Evolutionary conservation across 2,113 vertebrate species (phyloP).

Genomic region (Poeciliopsis retropinna): DNA sequence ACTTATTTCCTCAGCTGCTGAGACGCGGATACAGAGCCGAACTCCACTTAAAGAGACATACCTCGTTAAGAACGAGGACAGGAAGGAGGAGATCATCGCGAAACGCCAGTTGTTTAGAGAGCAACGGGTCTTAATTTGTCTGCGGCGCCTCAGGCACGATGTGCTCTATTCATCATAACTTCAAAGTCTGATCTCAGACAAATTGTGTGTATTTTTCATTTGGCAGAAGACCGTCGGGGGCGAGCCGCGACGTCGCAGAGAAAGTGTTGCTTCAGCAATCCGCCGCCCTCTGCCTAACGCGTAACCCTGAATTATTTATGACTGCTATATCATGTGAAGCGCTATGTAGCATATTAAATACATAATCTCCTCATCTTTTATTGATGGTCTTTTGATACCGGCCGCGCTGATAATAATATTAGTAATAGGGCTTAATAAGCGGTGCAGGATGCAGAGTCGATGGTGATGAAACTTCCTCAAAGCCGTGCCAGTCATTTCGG

Average conservation of each 20-base stretch:
- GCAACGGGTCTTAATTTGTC: constrained; percentile 1
- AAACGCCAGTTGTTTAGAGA: constrained; percentile 20
- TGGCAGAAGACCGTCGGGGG: constrained; percentile 4
- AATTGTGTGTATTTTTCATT: constrained; percentile 18
- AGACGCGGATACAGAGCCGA: background rate
- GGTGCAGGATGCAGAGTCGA: constrained; percentile 16
- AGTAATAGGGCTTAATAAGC: constrained; percentile 35
- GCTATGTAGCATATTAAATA: constrained; percentile 70
- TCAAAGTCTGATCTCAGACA: constrained; percentile 23
- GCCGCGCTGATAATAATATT: constrained; percentile 29
- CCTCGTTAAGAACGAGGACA: constrained; percentile 33
- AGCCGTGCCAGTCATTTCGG: background rate
- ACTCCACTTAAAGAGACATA: constrained; percentile 15
- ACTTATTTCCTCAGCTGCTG: constrained; percentile 63
- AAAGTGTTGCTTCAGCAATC: constrained; percentile 61
- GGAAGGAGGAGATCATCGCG: constrained; percentile 8
- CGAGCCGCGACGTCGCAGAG: constrained; percentile 19
- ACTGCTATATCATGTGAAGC: constrained; percentile 32
- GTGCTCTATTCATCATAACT: constrained; percentile 22
- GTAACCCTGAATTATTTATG: constrained; percentile 71
- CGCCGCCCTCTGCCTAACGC: constrained; percentile 18
- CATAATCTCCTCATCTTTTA: constrained; percentile 59
- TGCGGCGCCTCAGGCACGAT: background rate
- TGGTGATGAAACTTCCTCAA: constrained; percentile 35
- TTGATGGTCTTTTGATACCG: constrained; percentile 52